phyloP scores from a whole-genome alignment of 2,888 invertebrate genomes.

The Rapana venosa region DNA sequence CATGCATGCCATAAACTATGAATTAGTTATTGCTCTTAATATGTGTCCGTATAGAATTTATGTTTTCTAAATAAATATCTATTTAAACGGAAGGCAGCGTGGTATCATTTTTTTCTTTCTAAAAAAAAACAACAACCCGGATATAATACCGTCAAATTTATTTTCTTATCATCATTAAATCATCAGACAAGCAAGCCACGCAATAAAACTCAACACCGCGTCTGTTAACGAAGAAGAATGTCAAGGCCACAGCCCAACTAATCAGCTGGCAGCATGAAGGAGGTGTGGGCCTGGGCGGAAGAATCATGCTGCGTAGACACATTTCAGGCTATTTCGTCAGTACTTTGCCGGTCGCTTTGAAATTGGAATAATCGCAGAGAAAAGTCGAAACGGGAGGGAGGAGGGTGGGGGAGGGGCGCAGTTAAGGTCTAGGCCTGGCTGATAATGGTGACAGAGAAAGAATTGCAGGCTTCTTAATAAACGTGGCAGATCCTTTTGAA shows the following conservation, averaged over 20 bases:
- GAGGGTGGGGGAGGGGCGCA: not conserved
- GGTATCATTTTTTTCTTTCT: too few relatives aligned
- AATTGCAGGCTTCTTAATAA: not conserved
- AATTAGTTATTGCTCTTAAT: too few relatives aligned
- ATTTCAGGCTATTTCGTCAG: not conserved
- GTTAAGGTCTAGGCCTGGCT: too few relatives aligned
- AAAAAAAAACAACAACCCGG: too few relatives aligned
- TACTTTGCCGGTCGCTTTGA: not conserved
- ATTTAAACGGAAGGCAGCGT: too few relatives aligned
- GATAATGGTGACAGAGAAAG: not conserved
- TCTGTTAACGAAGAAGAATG: not conserved
- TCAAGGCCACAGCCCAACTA: not conserved
- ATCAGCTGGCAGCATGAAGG: not conserved
- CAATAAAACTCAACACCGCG: not conserved
- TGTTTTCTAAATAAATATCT: too few relatives aligned
- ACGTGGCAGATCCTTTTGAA: too few relatives aligned
- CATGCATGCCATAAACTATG: too few relatives aligned
- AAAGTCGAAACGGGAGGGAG: not conserved
- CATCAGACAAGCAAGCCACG: too few relatives aligned
- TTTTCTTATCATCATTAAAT: too few relatives aligned
- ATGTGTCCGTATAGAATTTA: too few relatives aligned
- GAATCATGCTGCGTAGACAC: not conserved
- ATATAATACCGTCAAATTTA: too few relatives aligned
- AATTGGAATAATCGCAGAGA: not conserved
- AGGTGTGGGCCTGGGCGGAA: not conserved